Base-by-base conservation (phyloP, 1,140 invertebrate genomes). In the Helicoverpa zea region DNA sequence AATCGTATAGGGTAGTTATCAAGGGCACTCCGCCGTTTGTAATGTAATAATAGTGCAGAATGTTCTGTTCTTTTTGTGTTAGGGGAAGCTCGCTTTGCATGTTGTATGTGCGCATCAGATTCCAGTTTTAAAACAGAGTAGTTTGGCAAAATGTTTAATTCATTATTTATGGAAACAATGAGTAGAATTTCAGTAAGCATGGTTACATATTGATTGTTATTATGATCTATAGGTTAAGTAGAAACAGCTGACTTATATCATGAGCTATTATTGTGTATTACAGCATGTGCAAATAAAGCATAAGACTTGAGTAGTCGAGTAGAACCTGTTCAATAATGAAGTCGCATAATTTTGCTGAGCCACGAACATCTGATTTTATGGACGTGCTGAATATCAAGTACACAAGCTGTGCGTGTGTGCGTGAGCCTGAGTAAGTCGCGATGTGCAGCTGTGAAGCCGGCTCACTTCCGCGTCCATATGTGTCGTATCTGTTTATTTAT, bases 1-100 rank as follows among this genome's bases (percentile, higher is more conserved):
- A 90, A 90, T 90, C 87, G 89, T 89, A 86, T 88, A 84, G 92
- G 92, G 92, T 91, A 89, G 89, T 91, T 90, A 90, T 94, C 93
- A 94, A 94, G 92, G 92, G 90, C 92, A 94, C 91, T 94, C 85
- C 83, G 85, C 82, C 87, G 86, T 88, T 90, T 90, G 89, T 93
- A 91, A 94, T 92, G 90, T 94, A 94, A 93, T 94, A 94, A 94
- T 92, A 93, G 88, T 82, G 87, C 88, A 90, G 82, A 89, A 91
- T 92, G 87, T 89, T 91, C 86, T 86, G 85, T 84, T 86, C 84
- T 87, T 88, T 87, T 87, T 85, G 59, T 81, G 81, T 84, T 84
- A 84, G 89, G 76, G 90, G 85, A 88, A 82, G 52, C 49, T 73
- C 47, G 51, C 64, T 77, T 56, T 66, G 79, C 59, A 54, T 76